Conservation (phyloP, 1,140 invertebrate genomes). For the Pogonognathellus flavescens region DNA sequence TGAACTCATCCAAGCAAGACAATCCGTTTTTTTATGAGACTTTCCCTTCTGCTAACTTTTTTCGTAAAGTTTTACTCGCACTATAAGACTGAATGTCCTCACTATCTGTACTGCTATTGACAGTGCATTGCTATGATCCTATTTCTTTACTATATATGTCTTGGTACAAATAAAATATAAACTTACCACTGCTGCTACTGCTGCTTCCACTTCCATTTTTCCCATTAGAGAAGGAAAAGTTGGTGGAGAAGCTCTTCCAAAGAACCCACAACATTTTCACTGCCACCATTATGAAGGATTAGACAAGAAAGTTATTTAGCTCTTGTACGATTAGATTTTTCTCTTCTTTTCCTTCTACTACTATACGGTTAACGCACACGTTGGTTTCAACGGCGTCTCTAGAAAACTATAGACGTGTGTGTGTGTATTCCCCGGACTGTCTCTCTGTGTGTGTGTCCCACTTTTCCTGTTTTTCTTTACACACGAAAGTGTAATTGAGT, state of each 20-base stretch:
- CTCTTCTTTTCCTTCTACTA: neutral
- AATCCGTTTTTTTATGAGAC: conserved; percentile 37
- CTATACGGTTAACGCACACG: neutral
- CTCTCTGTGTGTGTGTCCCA: neutral
- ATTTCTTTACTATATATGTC: neutral
- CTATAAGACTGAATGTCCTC: conserved; percentile 6
- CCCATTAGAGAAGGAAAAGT: conserved; percentile 64
- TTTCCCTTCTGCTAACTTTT: conserved; percentile 43
- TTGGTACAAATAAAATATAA: conserved; percentile 36
- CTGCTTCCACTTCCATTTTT: conserved; percentile 48
- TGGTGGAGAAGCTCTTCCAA: conserved; percentile 65
- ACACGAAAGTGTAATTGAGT: neutral
- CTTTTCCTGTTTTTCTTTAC: neutral
- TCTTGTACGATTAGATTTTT: conserved; percentile 25
- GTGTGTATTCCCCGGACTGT: neutral
- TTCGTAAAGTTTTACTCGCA: conserved; percentile 13
- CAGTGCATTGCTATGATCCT: neutral
- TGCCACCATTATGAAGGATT: conserved; percentile 62
- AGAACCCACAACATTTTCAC: conserved; percentile 65
- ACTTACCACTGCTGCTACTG: conserved; percentile 10
- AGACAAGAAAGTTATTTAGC: conserved; percentile 49
- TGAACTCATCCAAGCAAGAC: conserved; percentile 7
- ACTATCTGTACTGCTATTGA: neutral
- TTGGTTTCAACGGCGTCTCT: neutral
- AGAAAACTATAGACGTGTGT: neutral